Conservation (phyloP, 2,113 vertebrate genomes). For the Anhinga rufa region DNA sequence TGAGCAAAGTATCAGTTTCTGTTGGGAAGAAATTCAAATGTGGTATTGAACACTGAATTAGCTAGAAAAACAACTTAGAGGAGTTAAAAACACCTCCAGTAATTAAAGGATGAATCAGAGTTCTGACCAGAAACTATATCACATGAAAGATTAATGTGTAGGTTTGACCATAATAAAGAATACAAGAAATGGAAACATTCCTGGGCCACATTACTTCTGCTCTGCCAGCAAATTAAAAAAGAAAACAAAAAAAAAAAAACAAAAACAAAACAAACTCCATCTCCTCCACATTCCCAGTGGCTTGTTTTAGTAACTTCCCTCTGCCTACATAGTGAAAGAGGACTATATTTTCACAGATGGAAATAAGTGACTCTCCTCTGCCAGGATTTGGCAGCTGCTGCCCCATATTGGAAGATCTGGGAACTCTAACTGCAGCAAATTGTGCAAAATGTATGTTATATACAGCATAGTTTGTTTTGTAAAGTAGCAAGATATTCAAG, state of each 20-base stretch:
- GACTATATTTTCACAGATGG: slow-evolving; percentile 25
- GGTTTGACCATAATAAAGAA: slow-evolving; percentile 26
- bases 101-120: slow-evolving; percentile 41
- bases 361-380: slow-evolving; percentile 27
- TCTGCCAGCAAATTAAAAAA: not conserved
- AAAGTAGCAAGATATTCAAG: not conserved
- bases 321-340: not conserved
- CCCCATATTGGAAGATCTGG: slow-evolving; percentile 56
- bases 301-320: slow-evolving; percentile 36
- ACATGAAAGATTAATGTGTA: not conserved
- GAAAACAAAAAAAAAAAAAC: not conserved
- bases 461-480: not conserved
- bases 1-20: slow-evolving; percentile 40
- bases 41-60: not conserved
- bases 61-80: slow-evolving; percentile 8
- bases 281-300: not conserved
- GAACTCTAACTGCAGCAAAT: slow-evolving; percentile 38
- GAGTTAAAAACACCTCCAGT: slow-evolving; percentile 23
- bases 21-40: slow-evolving; percentile 8
- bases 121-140: slow-evolving; percentile 39
- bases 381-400: slow-evolving; percentile 61
- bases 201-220: not conserved
- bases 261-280: not conserved
- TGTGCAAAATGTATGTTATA: not conserved
- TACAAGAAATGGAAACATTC: slow-evolving; percentile 28